These are phyloP conservation scores for Triplophysa tibetana DNA, from an alignment of 2,113 vertebrate genomes.

Conservation along the genomic window DNA sequence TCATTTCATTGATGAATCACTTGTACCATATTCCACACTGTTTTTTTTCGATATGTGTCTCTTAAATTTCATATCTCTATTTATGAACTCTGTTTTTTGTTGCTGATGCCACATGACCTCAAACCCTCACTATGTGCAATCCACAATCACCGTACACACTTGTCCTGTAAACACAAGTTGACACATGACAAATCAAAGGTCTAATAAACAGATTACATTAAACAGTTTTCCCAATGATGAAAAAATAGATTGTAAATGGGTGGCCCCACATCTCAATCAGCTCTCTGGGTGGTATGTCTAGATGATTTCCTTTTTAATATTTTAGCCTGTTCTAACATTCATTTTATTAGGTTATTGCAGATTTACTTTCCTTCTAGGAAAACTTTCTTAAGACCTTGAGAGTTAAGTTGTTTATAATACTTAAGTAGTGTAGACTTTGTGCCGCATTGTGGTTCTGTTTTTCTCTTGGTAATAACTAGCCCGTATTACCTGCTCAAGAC, in stretches of 20 bases:
- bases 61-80: no score
- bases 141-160: conserved; percentile 66
- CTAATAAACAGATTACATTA: conserved; percentile 75
- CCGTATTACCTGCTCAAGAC: neutral
- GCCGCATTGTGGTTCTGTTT: neutral
- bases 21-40: no score
- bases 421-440: no score
- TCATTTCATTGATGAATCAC: neutral
- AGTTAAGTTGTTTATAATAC: no score
- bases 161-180: conserved; percentile 63
- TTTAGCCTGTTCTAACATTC: no score
- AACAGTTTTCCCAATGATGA: conserved; percentile 72
- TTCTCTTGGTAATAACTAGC: no score
- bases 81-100: no score
- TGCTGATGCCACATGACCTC: conserved; percentile 37
- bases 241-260: conserved; percentile 76
- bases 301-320: conserved; percentile 4
- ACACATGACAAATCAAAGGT: conserved; percentile 78
- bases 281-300: conserved; percentile 75
- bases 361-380: no score
- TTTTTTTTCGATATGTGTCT: no score
- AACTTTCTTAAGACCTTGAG: no score
- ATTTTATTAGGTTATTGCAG: no score
- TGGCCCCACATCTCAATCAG: conserved; percentile 76
- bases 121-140: conserved; percentile 63